Evolutionary conservation across 64 coral and sea anemone genomes (phyloP), one percentile per base, ranked within the genome.

Genomic region (Catalaphyllia jardinei): DNA sequence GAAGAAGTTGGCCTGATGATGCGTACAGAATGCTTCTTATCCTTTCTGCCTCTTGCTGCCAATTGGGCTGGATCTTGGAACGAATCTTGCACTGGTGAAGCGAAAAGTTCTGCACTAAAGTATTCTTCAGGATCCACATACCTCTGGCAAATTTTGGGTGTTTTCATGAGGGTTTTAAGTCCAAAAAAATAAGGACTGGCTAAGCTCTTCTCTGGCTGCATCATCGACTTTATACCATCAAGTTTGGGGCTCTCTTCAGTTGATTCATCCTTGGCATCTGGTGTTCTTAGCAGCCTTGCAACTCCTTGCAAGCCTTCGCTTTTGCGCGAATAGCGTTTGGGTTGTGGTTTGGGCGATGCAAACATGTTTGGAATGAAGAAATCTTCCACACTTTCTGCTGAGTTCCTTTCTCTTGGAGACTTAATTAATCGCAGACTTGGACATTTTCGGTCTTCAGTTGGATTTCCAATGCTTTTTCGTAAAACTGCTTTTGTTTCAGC

Each of bases 101-200:
- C 82, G 78, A 92, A 92, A 10, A 92, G 62, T 15, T 77, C 81
- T 54, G 90, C 19, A 19, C 19, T 76, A 39, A 92, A 86, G 50
- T 76, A 18, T 31, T 92, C 83, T 55, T 87, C 82, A 29, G 49
- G 35, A 50, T 92, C 82, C 67, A 85, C 90, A 79, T 10, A 52
- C 74, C 29, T 59, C 57, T 72, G 27, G 59, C 52, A 79, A 71
- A 17, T 29, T 92, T 84, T 84, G 28, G 81, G 81, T 67, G 81
- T 84, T 22, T 71, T 42, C 81, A 84, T 84, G 10, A 84, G 38
- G 33, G 12, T 39, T 62, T 35, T 84, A 4, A 84, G 61, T 1
- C 81, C 81, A 84, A 84, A 62, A 84, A 84, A 84, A 49, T 78
- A 46, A 29, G 61, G 90, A 79, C 87, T 89, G 28, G 59, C 30